These are phyloP conservation scores for Caenorhabditis tropicalis DNA, from an alignment of 1,140 invertebrate genomes.

Conservation along the genomic window DNA sequence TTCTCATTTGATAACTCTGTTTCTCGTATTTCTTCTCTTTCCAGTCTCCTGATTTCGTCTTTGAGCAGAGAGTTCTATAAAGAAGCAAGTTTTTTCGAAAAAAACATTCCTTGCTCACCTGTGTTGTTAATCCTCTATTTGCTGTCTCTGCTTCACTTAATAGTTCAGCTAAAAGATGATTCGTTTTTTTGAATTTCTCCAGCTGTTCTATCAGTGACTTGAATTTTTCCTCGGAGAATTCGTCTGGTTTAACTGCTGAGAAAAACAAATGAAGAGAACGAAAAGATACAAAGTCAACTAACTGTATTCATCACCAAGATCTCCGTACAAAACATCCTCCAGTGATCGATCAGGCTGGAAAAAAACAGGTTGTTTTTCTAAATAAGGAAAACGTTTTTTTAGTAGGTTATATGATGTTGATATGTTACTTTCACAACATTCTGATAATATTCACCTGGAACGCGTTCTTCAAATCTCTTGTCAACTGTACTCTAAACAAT, in stretches of 20 bases:
- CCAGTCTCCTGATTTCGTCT: conserved; percentile 27
- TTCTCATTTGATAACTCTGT: not conserved
- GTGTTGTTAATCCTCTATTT: conserved; percentile 4
- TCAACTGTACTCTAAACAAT: conserved; percentile 43
- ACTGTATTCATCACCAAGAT: conserved; percentile 40
- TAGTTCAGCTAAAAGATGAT: conserved; percentile 23
- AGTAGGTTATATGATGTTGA: not conserved
- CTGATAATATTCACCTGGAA: conserved; percentile 39
- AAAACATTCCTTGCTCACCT: not conserved
- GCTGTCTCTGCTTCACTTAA: conserved; percentile 2
- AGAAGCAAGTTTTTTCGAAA: no score
- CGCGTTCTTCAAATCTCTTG: conserved; percentile 34
- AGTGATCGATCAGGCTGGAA: conserved; percentile 39
- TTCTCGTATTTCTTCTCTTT: not conserved
- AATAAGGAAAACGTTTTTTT: not conserved
- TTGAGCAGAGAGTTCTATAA: conserved; percentile 7
- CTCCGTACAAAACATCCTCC: conserved; percentile 37
- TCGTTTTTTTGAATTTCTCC: conserved; percentile 6
- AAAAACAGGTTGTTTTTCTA: not conserved
- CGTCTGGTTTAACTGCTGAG: conserved; percentile 10
- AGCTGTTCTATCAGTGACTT: not conserved
- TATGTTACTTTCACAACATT: not conserved
- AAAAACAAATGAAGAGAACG: not conserved
- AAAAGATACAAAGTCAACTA: not conserved
- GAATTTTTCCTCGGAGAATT: conserved; percentile 5